phyloP scores from a whole-genome alignment of 2,888 invertebrate species.

The Drosophila fulvimacula region DNA sequence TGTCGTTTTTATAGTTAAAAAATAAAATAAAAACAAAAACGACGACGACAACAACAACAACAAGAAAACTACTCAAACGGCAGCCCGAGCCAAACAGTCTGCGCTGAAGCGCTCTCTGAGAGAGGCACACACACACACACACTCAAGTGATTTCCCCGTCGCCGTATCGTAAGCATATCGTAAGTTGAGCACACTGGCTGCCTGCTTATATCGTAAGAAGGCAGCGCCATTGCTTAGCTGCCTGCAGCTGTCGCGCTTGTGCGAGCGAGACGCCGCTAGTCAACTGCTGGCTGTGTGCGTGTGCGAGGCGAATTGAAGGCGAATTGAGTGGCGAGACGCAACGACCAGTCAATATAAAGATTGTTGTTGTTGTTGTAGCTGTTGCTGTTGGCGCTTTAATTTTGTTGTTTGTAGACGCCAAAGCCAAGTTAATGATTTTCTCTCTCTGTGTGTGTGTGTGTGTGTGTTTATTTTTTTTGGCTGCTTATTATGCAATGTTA shows the following conservation, averaged over 20 bases:
- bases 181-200: conserved; percentile 60
- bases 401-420: conserved; percentile 46
- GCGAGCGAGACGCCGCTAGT: conserved; percentile 64
- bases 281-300: conserved; percentile 25
- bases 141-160: conserved; percentile 61
- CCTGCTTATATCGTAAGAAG: conserved; percentile 76
- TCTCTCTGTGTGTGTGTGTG: no score
- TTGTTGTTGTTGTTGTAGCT: conserved; percentile 27
- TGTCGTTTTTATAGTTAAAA: conserved; percentile 76
- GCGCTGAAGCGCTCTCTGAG: conserved; percentile 44
- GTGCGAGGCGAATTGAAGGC: conserved; percentile 66
- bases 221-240: conserved; percentile 71
- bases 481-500: conserved; percentile 69
- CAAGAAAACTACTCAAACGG: conserved; percentile 50
- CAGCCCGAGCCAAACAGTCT: conserved; percentile 67
- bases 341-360: conserved; percentile 53
- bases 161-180: conserved; percentile 64
- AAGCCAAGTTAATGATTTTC: conserved; percentile 74
- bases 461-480: conserved; percentile 34
- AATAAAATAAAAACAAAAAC: conserved; percentile 39
- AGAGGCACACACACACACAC: conserved; percentile 12
- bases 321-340: conserved; percentile 61
- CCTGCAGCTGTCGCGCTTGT: conserved; percentile 27
- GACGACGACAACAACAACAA: conserved; percentile 30
- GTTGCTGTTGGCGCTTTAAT: conserved; percentile 38